These are phyloP conservation scores for Falco biarmicus DNA, from an alignment of 2,797 vertebrate genomes.

Conservation along the genomic window DNA sequence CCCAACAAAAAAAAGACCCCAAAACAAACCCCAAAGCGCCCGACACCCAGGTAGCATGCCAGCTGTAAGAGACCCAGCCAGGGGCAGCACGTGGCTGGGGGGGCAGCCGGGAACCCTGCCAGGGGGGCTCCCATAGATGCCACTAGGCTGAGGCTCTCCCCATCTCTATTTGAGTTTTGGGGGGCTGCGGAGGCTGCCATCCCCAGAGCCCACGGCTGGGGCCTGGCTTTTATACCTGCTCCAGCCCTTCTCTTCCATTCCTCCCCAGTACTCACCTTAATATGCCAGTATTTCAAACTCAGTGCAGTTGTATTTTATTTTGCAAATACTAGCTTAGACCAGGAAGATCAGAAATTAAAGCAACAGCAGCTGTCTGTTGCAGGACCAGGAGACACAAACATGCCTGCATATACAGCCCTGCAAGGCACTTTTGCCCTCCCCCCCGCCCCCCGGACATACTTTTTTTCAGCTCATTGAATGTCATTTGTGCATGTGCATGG, in stretches of 20 bases:
- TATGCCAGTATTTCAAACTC: background rate
- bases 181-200: fast-evolving
- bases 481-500: constrained; percentile 47
- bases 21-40: background rate
- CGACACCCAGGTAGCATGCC: background rate
- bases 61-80: background rate
- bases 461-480: constrained; percentile 37
- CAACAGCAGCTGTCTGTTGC: background rate
- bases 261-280: background rate
- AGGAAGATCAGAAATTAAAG: background rate
- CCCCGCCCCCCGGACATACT: background rate
- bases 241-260: background rate
- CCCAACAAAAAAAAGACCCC: too few relatives aligned
- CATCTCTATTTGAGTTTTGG: fast-evolving
- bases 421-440: background rate
- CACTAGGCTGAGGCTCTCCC: background rate
- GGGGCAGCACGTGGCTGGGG: background rate
- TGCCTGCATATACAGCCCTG: background rate
- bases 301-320: background rate
- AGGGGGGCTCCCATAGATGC: background rate
- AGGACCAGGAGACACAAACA: background rate
- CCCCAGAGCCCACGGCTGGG: background rate
- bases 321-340: background rate
- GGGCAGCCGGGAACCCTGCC: background rate
- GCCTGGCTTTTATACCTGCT: background rate